Percentiles rank a stretch among this genome's conserved stretches.
Evolutionary conservation across 2,797 vertebrate species (phyloP).

Genomic region (Trachops cirrhosus): DNA sequence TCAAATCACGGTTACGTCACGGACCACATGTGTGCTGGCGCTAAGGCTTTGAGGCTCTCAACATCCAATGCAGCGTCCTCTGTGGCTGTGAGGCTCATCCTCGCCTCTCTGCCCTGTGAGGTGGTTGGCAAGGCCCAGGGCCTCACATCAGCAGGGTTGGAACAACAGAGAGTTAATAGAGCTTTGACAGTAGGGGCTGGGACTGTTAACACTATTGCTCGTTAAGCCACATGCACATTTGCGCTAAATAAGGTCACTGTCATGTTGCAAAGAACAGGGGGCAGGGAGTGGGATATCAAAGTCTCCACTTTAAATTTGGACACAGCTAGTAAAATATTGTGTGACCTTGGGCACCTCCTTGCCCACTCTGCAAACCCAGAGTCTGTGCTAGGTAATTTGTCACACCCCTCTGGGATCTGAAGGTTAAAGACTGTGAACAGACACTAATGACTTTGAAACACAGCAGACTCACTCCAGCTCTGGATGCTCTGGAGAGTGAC

Average conservation of each 20-base stretch:
- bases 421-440: neutral
- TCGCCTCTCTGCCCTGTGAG: neutral
- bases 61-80: neutral
- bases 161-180: neutral
- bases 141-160: neutral
- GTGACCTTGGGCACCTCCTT: neutral
- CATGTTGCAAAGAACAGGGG: neutral
- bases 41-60: fast-evolving
- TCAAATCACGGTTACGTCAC: fast-evolving
- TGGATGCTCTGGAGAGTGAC: neutral
- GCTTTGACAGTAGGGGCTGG: neutral
- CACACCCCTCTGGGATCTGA: neutral
- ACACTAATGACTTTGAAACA: neutral
- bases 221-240: neutral
- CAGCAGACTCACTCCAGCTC: neutral
- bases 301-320: neutral
- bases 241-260: neutral
- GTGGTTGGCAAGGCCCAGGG: neutral
- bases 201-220: neutral
- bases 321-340: neutral
- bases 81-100: fast-evolving
- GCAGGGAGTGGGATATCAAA: neutral
- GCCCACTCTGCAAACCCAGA: neutral
- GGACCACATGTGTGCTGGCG: neutral
- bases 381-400: neutral